Conservation (phyloP, 2,888 invertebrate species). For the Steinernema carpocapsae region DNA sequence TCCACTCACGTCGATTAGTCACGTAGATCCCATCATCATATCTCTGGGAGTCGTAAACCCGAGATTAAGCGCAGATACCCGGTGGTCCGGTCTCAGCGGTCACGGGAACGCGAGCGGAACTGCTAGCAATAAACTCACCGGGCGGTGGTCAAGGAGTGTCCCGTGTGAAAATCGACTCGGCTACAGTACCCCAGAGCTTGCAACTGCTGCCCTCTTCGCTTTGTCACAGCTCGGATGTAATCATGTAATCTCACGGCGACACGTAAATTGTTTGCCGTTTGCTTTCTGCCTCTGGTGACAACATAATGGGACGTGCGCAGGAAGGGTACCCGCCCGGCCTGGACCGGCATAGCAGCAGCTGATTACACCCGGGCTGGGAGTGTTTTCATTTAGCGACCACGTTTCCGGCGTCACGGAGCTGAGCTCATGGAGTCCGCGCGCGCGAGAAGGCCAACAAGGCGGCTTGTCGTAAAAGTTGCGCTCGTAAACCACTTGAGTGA, state of each 20-base stretch:
- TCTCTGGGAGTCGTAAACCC: slow-evolving; percentile 10
- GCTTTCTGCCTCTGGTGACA: background rate
- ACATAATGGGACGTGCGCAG: slow-evolving; percentile 28
- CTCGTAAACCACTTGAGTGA: slow-evolving; percentile 25
- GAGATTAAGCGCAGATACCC: slow-evolving; percentile 27
- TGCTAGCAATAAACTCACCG: slow-evolving; percentile 6
- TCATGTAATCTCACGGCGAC: slow-evolving; percentile 29
- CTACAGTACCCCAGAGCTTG: slow-evolving; percentile 8
- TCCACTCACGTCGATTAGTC: slow-evolving; percentile 25
- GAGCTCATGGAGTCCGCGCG: background rate
- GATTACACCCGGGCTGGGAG: slow-evolving; percentile 25
- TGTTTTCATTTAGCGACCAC: slow-evolving; percentile 22
- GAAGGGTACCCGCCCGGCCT: slow-evolving; percentile 3
- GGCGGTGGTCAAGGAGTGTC: slow-evolving; percentile 22
- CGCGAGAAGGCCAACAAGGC: slow-evolving; percentile 23
- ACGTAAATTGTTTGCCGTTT: slow-evolving; percentile 35
- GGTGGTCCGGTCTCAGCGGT: background rate
- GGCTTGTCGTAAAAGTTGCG: slow-evolving; percentile 33
- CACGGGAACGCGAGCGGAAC: slow-evolving; percentile 32
- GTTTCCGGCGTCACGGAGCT: slow-evolving; percentile 16
- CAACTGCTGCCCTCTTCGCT: background rate
- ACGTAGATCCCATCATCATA: slow-evolving; percentile 7
- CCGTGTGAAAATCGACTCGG: slow-evolving; percentile 21
- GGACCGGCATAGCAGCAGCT: background rate
- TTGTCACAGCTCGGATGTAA: slow-evolving; percentile 18